A percentile compares a stretch with the other conserved stretches of the same genome.
These are phyloP conservation scores for Acyrthosiphon pisum DNA, from an alignment of 1,140 invertebrate species.

Conservation along the genomic window DNA sequence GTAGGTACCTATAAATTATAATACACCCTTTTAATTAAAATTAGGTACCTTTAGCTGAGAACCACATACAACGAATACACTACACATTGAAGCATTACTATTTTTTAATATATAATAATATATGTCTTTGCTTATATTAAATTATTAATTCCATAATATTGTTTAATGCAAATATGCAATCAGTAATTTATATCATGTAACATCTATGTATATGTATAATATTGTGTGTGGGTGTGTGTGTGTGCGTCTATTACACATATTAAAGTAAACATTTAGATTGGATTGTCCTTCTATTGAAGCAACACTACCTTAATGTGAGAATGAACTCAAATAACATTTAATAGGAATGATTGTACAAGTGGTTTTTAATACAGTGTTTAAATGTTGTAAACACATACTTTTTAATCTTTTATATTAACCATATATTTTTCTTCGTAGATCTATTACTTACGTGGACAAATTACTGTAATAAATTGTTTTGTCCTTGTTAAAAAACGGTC, in stretches of 20 bases:
- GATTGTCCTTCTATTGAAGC: slow-evolving; percentile 42
- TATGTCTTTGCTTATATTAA: background rate
- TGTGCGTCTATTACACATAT: slow-evolving; percentile 34
- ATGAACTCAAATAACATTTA: slow-evolving; percentile 48
- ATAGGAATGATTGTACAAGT: slow-evolving; percentile 44
- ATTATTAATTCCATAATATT: background rate
- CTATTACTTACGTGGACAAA: background rate
- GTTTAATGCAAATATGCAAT: slow-evolving; percentile 10
- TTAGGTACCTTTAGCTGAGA: background rate
- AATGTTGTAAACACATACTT: slow-evolving; percentile 48
- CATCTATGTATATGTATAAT: background rate
- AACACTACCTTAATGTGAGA: slow-evolving; percentile 36
- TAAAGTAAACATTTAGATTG: slow-evolving; percentile 50
- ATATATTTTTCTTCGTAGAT: slow-evolving; percentile 32
- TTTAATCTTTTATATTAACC: slow-evolving; percentile 50
- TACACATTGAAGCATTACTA: background rate
- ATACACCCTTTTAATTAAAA: background rate
- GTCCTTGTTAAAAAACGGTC: slow-evolving; percentile 18
- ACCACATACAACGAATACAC: background rate
- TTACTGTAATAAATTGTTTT: slow-evolving; percentile 37
- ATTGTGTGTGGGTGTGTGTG: background rate
- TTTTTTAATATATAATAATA: background rate
- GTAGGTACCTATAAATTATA: too few species aligned
- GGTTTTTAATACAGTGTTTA: slow-evolving; percentile 46
- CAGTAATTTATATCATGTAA: background rate